Conservation (phyloP, 2,797 vertebrate species). For the Gambelia wislizenii region DNA sequence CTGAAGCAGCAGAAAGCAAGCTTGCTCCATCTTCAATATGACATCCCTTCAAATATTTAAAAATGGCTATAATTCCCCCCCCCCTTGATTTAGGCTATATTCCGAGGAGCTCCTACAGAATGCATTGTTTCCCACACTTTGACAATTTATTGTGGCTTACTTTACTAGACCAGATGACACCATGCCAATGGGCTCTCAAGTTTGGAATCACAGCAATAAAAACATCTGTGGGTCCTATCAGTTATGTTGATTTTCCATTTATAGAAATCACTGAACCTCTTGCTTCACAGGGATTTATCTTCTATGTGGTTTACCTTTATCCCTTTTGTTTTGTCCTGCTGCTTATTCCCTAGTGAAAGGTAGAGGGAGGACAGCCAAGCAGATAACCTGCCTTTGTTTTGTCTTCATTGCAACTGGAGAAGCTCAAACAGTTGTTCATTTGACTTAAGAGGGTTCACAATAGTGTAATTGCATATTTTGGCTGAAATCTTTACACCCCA, state of each 20-base stretch:
- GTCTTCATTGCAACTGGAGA: background rate
- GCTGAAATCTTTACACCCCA: background rate
- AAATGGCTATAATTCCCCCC: too few species aligned
- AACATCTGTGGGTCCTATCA: background rate
- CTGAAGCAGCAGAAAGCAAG: too few species aligned
- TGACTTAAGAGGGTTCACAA: constrained; percentile 4
- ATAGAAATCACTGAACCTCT: background rate
- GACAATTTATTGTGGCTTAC: background rate
- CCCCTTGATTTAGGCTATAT: too few species aligned
- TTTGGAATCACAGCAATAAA: background rate
- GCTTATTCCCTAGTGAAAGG: background rate
- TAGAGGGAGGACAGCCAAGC: background rate
- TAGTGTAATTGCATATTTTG: background rate
- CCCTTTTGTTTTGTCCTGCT: background rate
- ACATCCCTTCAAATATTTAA: too few species aligned
- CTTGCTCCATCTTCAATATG: too few species aligned
- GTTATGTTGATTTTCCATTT: background rate
- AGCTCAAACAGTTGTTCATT: background rate
- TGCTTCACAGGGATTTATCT: background rate
- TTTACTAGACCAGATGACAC: background rate
- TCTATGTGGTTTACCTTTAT: background rate
- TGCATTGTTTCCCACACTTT: background rate
- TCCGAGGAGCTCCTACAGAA: background rate
- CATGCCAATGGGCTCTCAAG: background rate
- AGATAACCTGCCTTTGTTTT: constrained; percentile 21